Base-by-base conservation (phyloP, 2,797 vertebrate species). In the Sphaeramia orbicularis region DNA sequence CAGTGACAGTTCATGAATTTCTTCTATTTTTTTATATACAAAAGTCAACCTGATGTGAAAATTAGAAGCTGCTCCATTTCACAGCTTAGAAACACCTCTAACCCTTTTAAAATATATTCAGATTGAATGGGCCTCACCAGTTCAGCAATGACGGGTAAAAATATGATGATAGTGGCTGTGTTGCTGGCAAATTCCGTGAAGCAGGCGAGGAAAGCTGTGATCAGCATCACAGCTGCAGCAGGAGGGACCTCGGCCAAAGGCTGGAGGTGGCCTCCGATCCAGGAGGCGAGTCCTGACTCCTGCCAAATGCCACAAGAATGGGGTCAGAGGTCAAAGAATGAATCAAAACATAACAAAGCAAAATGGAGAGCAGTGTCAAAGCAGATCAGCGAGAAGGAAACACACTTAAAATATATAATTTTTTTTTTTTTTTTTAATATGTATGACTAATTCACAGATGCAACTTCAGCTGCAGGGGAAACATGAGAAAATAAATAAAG, bases 111-210 rank as follows among this genome's bases (percentile, higher is more conserved):
- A 7, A 16, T 12, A 10, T 54, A 21, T 51, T 44, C 14, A 12
- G 3, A 0, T 16, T 16, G 7, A n/a, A 19, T 2, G 21, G 21
- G 7, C 47, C 89, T 90, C 89, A 99, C 98, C 96, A 99, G 92
- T 85, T 99, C 97, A 16, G 96, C 95, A 65, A 99, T 90, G 70
- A 99, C 91, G 0, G 97, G 98, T 55, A 99, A 87, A 54, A 99
- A 98, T 90, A 99, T 99, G 84, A 98, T 97, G 57, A 97, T 97
- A 0, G 98, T 98, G 86, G 97, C 97, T 0, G 96, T 98, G 92
- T 99, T 99, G 92, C 97, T 99, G 87, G 97, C 97, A 7, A 99
- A 97, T 91, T 99, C 98, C 0, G 98, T 99, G 91, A 99, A 98
- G 71, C 95, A 93, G 80, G 96, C 96, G 0, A 99, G 92, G 65